Base-by-base conservation (phyloP, 2,797 vertebrate species). In the Propithecus perrieri region DNA sequence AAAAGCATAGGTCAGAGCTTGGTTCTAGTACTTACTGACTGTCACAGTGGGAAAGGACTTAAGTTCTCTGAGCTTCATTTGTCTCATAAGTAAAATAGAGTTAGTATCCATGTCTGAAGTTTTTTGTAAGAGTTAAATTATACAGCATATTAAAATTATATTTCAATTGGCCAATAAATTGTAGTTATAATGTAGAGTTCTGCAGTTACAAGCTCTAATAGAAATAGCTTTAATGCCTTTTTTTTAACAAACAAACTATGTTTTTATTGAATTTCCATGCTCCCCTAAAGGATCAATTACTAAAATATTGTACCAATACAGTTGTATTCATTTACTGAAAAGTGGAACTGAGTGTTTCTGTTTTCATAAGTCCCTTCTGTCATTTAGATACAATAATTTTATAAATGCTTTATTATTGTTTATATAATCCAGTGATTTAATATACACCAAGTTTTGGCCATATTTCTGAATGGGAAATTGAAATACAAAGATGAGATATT, bases 161-260 rank as follows among this genome's bases (percentile, higher is more conserved):
- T 55, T 61, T 10, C 59, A 74, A 3, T 2, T 75, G 43, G 24
- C 5, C 24, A 89, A 46, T 80, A 53, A 85, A 85, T 48, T 28
- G 2, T 71, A n/a, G 26, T 35, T 41, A 35, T 83, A 28, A 57
- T 46, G 4, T 20, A 26, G 6, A 84, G 43, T 9, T 53, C 57
- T 84, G n/a, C 0, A 78, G 55, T 43, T 35, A 15, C 2, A 80
- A 18, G 3, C 43, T 55, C 71, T 55, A 3, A 57, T 87, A 74
- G 26, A 59, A 80, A n/a, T 41, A 81, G 24, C 30, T 95, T 71
- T 79, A 79, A 26, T 65, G 12, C 13, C 26, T 30, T 59, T 53
- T 89, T 78, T 69, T 14, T 48, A 93, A 30, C 46, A 95, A 67
- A 89, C 24, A 74, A 75, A 89, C 85, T 41, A 30, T 38, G 35